Percentiles rank a stretch among this genome's conserved stretches.
Evolutionary conservation across 2,113 vertebrate species (phyloP).

Genomic region (Toxotes chatareus): DNA sequence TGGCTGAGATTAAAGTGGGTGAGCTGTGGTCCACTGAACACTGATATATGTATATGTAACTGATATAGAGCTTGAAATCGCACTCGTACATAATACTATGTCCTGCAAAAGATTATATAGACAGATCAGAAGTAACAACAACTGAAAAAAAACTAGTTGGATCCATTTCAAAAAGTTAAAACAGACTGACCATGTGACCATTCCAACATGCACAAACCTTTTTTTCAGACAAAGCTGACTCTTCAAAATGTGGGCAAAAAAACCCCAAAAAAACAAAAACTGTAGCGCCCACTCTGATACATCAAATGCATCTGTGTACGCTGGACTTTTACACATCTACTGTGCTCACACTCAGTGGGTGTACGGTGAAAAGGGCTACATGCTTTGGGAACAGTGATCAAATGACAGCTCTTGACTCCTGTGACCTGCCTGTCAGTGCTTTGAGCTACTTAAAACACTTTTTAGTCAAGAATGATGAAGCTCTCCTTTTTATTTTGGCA

Average conservation of each 20-base stretch:
- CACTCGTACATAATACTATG: not conserved
- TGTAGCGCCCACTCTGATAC: not conserved
- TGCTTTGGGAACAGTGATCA: constrained; percentile 7
- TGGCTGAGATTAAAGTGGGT: not conserved
- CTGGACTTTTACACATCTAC: not conserved
- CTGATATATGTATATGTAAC: not conserved
- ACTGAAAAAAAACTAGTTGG: not conserved
- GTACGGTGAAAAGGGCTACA: not conserved
- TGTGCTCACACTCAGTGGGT: constrained; percentile 13
- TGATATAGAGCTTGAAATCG: not conserved
- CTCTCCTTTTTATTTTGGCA: constrained; percentile 15
- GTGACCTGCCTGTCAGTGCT: not conserved
- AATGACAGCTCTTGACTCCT: constrained; percentile 33
- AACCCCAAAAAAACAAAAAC: not conserved
- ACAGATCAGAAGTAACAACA: not conserved
- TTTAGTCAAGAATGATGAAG: not conserved
- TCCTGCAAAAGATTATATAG: not conserved
- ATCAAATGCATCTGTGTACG: constrained; percentile 1
- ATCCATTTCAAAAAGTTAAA: not conserved
- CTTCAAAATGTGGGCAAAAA: not conserved
- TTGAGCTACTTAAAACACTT: constrained; percentile 47
- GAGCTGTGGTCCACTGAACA: not conserved
- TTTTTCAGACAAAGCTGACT: not conserved
- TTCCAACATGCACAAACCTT: not conserved
- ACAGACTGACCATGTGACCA: not conserved